Base-by-base conservation (phyloP, 2,113 vertebrate genomes). In the Microtus ochrogaster region DNA sequence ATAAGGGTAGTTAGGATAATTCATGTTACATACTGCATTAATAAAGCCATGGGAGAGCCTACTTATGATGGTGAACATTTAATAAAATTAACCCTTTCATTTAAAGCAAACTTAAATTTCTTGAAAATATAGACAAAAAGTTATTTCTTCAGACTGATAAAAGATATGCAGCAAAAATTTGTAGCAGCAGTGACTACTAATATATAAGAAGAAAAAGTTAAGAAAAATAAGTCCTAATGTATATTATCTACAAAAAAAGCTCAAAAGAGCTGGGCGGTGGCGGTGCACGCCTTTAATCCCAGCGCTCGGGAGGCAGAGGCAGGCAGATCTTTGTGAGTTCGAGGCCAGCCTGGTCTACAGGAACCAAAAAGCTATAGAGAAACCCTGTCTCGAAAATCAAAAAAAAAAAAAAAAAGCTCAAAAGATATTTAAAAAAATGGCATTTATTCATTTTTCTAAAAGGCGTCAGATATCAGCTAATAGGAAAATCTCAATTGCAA, bases 111-210 rank as follows among this genome's bases (percentile, higher is more conserved):
- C 14, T 41, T 55, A 97, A 70, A 86, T 86, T 91, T 91, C 73
- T 78, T 84, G 5, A 41, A 94, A 94, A 94, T 55, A 55, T n/a
- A 90, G 39, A 78, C 87, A 92, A 94, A 94, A 78, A 24, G 26
- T 12, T 78, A 65, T 36, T 66, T 39, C 39, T 61, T 93, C 47
- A 77, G 85, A 44, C 78, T 77, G 58, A 74, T 89, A 87, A 92
- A 89, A 33, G 17, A 39, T 44, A 22, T 76, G 41, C 13, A 89
- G 76, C 17, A 89, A 58, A 41, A 94, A 87, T 12, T 30, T 49
- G 10, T 28, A 55, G 41, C n/a, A 89, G 92, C 61, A 78, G 36
- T 68, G 17, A 86, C 58, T 49, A 77, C 39, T 79, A 85, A 91
- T 61, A 61, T 26, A 92, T 49, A 24, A 61, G 81, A 74, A 52